These are phyloP conservation scores for Champsocephalus esox DNA, from an alignment of 2,797 vertebrate species.

Conservation along the genomic window DNA sequence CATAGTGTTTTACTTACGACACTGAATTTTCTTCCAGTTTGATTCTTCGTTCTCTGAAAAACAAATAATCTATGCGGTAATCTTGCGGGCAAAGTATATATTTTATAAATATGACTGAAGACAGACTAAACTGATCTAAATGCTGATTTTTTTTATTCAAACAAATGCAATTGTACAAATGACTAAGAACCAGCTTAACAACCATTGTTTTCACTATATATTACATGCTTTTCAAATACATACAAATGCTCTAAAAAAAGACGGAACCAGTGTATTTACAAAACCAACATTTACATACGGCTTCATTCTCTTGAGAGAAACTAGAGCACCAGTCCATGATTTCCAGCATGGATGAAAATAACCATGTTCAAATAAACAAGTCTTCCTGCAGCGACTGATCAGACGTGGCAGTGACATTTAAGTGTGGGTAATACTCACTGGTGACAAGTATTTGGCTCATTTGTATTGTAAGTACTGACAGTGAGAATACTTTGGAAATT, in stretches of 20 bases:
- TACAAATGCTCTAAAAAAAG: conserved; percentile 87
- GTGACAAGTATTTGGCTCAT: conserved; percentile 70
- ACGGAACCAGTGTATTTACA: conserved; percentile 91
- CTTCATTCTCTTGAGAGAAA: conserved; percentile 68
- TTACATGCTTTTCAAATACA: conserved; percentile 93
- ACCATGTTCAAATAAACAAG: conserved; percentile 37
- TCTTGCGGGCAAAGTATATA: too few species aligned
- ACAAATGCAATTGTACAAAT: conserved; percentile 91
- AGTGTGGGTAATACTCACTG: conserved; percentile 73
- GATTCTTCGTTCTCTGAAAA: too few species aligned
- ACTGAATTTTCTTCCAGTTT: too few species aligned
- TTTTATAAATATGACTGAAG: not conserved
- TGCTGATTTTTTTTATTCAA: conserved; percentile 78
- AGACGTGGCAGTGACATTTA: conserved; percentile 62
- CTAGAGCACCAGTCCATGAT: conserved; percentile 88
- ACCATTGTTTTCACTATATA: conserved; percentile 90
- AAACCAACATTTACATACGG: conserved; percentile 87
- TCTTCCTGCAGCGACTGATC: conserved; percentile 42
- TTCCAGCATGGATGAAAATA: conserved; percentile 86
- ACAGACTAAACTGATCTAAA: conserved; percentile 33
- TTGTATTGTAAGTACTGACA: conserved; percentile 48
- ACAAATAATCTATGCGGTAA: too few species aligned
- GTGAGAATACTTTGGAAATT: conserved; percentile 58
- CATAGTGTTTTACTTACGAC: too few species aligned
- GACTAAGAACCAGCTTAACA: conserved; percentile 98